These are phyloP conservation scores for Hylaeus anthracinus DNA, from an alignment of 1,140 invertebrate genomes.

Conservation along the genomic window DNA sequence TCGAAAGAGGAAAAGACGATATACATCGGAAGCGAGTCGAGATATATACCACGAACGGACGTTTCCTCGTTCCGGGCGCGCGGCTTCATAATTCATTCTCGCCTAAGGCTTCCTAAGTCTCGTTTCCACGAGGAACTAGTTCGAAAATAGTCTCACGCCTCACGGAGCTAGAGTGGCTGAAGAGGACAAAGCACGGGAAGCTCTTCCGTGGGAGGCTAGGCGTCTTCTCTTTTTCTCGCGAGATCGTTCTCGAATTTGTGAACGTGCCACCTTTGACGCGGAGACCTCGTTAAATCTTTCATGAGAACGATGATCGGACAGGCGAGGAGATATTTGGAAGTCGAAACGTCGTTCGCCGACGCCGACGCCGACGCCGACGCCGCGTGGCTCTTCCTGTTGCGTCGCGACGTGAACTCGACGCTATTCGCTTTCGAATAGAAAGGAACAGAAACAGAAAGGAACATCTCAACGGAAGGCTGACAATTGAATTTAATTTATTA, in stretches of 20 bases:
- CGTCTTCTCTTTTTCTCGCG: not conserved
- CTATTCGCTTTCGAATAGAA: not conserved
- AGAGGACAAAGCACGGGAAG: not conserved
- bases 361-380: no score
- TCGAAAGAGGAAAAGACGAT: no score
- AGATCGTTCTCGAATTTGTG: slow-evolving; percentile 20
- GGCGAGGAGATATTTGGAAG: slow-evolving; percentile 7
- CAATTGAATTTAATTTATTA: no score
- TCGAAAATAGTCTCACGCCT: slow-evolving; percentile 59
- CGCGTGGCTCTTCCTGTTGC: not conserved
- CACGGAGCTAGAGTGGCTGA: not conserved
- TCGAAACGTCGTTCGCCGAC: not conserved
- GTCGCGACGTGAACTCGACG: not conserved
- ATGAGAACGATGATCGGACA: not conserved
- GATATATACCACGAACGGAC: slow-evolving; percentile 24
- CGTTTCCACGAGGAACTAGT: slow-evolving; percentile 32
- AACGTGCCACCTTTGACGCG: not conserved
- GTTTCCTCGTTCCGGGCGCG: slow-evolving; percentile 48
- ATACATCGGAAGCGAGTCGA: no score
- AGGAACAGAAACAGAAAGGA: no score
- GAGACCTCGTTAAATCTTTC: slow-evolving; percentile 25
- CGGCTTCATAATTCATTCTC: slow-evolving; percentile 62
- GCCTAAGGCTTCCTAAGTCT: slow-evolving; percentile 62
- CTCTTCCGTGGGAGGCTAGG: no score
- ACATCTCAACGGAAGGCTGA: no score